Percentiles rank a stretch among this genome's conserved stretches.
Conservation (phyloP, 2,888 invertebrate species). For the Elmis aenea region DNA sequence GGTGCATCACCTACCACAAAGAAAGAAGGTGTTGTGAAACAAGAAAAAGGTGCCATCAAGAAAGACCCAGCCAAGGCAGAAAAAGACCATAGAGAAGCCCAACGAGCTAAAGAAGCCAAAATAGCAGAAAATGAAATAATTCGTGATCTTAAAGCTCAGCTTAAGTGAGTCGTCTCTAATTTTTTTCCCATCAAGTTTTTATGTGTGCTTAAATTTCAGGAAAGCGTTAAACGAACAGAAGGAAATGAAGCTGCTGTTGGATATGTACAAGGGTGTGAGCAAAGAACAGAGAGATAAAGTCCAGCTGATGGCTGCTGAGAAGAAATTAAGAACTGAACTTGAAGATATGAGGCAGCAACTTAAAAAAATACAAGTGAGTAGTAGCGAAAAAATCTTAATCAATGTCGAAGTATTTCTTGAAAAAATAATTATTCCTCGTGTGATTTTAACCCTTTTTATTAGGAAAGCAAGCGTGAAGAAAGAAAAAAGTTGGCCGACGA, state of each 20-base stretch:
- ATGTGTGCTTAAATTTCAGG: too few species aligned
- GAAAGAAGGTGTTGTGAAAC: constrained; percentile 53
- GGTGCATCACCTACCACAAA: constrained; percentile 49
- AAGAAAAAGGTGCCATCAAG: constrained; percentile 52
- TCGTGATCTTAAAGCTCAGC: constrained; percentile 83
- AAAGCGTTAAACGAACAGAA: constrained; percentile 91
- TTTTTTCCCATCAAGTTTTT: too few species aligned
- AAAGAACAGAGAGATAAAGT: constrained; percentile 96
- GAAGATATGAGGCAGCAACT: constrained; percentile 83
- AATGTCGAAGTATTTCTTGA: constrained; percentile 1
- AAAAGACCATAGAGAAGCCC: constrained; percentile 58
- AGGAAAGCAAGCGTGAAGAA: constrained; percentile 89
- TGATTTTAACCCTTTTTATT: constrained; percentile 25
- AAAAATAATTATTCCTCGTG: too few species aligned
- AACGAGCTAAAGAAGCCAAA: constrained; percentile 60
- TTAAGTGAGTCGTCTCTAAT: constrained; percentile 64
- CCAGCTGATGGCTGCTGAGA: constrained; percentile 91
- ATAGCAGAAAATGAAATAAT: constrained; percentile 70
- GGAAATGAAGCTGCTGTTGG: constrained; percentile 87
- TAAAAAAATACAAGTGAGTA: constrained; percentile 71
- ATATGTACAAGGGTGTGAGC: constrained; percentile 96
- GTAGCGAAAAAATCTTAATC: constrained; percentile 1
- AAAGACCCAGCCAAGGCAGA: constrained; percentile 59
- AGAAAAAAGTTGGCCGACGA: constrained; percentile 89
- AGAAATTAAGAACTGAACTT: constrained; percentile 82